Base-by-base conservation (phyloP, 64 coral and sea anemone genomes). In the Pachyseris speciosa region DNA sequence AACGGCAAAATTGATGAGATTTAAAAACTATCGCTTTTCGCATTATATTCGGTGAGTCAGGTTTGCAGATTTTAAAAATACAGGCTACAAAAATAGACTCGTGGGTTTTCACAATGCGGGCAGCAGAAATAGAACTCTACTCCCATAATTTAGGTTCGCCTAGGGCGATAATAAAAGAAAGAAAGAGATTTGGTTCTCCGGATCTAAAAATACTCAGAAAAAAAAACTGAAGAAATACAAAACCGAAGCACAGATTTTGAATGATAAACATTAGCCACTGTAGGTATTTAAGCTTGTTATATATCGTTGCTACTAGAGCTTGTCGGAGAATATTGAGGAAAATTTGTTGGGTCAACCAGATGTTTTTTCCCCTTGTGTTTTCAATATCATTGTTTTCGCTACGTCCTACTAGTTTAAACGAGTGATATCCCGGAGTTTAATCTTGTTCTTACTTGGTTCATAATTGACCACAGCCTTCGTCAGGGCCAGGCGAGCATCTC, bases 381-480 rank as follows among this genome's bases (percentile, higher is more conserved):
- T 37, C n/a, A 63, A 81, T 39, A 57, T 39, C 44, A 13, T 58
- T 81, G 52, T 63, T 39, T 80, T 41, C 31, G 26, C 50, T 63
- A 61, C 24, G 34, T 57, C 53, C 27, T 33, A 60, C 52, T 22
- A 39, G 50, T 40, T 39, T 58, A 39, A 40, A 81, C 19, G 52
- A 15, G 33, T 24, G 77, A 25, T 81, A 12, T 40, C 77, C 77
- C 53, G 77, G 15, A 40, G 77, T 39, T 63, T 64, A 81, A 81
- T 81, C 77, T 81, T 61, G 30, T 2, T 15, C 34, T 16, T 37
- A n/a, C 53, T 61, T 61, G 33, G 51, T 22, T 58, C 77, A 60
- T 81, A 81, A 81, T 81, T 81, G 53, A 81, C 77, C 53, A 53
- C 51, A 81, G 33, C 40, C 40, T 39, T 81, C 33, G 67, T 19